Percentiles rank a stretch among this genome's conserved stretches.
phyloP scores from a whole-genome alignment of 2,113 vertebrate species.

The Otocyon megalotis region DNA sequence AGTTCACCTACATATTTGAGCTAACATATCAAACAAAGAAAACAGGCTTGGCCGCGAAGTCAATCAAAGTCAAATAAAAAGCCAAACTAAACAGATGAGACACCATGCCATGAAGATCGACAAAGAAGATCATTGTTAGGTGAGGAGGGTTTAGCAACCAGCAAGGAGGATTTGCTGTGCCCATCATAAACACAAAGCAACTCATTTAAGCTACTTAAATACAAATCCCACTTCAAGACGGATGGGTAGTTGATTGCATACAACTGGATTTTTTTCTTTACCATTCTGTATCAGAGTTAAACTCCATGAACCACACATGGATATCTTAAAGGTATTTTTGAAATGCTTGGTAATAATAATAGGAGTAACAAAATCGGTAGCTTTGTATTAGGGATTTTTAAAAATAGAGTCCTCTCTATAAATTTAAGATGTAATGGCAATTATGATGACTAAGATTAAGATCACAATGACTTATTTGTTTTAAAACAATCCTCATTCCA shows the following conservation, averaged over 20 bases:
- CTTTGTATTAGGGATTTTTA: background rate
- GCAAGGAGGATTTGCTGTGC: slow-evolving; percentile 60
- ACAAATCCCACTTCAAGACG: slow-evolving; percentile 13
- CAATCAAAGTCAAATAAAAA: slow-evolving; percentile 69
- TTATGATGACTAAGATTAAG: slow-evolving; percentile 21
- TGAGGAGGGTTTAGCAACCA: slow-evolving; percentile 44
- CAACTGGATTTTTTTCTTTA: slow-evolving; percentile 12
- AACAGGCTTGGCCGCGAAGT: slow-evolving; percentile 62
- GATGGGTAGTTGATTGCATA: background rate
- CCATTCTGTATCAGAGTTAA: background rate
- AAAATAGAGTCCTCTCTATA: background rate
- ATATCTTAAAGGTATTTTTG: background rate
- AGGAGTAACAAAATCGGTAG: background rate
- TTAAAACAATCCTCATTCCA: background rate
- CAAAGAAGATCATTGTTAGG: slow-evolving; percentile 65
- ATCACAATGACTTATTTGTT: slow-evolving; percentile 6
- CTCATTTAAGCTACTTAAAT: slow-evolving; percentile 53
- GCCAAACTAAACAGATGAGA: slow-evolving; percentile 74
- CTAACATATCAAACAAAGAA: slow-evolving; percentile 69
- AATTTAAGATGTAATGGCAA: background rate
- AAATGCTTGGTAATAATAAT: background rate
- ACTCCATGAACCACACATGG: background rate
- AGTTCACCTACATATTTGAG: slow-evolving; percentile 60
- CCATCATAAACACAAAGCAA: slow-evolving; percentile 60
- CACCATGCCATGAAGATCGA: slow-evolving; percentile 67